Evolutionary conservation across 2,113 vertebrate genomes (phyloP), one percentile per base, ranked within the genome.

Genomic region (Tragulus kanchil): DNA sequence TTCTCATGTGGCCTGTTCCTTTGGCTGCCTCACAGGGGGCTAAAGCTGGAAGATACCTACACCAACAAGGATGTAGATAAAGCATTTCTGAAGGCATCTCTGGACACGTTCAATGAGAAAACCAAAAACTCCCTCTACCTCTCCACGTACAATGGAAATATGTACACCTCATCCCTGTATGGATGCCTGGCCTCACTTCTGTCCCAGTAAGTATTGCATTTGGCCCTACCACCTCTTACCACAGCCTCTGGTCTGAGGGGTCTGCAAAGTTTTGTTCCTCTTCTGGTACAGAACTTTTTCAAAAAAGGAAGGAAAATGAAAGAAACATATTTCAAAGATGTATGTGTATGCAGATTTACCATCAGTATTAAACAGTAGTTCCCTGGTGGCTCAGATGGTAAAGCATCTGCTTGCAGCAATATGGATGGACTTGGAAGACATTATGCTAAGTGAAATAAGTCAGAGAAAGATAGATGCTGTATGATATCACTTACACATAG

Each of bases 111-210:
- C 97, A 97, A 97, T 84, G 97, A 98, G 97, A 99, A 99, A 62
- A 99, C 98, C 19, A 98, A 98, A 54, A 96, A 98, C 0, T 99
- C 99, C 1, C 97, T 99, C 14, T 98, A 98, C 67, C 98, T 99
- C 16, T 98, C 99, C 85, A 98, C 98, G 0, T 97, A 98, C 96
- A 99, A 99, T 0, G 99, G 99, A 79, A 99, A 99, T 84, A 99
- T 98, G 97, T 99, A 99, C 86, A 99, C 99, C 0, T 99, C 99
- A 0, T 99, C 99, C 5, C 97, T 99, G 45, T 99, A 99, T 0
- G 99, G 99, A 73, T 99, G 99, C 71, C 97, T 99, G 92, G 98
- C 99, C 64, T 98, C 99, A 0, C 98, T 99, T 26, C 97, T 99
- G 87, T 86, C 98, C 1, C 98, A 98, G 99, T 99, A 90, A 99